Conservation (phyloP, 2,888 invertebrate species). For the Sussaba pulchella region DNA sequence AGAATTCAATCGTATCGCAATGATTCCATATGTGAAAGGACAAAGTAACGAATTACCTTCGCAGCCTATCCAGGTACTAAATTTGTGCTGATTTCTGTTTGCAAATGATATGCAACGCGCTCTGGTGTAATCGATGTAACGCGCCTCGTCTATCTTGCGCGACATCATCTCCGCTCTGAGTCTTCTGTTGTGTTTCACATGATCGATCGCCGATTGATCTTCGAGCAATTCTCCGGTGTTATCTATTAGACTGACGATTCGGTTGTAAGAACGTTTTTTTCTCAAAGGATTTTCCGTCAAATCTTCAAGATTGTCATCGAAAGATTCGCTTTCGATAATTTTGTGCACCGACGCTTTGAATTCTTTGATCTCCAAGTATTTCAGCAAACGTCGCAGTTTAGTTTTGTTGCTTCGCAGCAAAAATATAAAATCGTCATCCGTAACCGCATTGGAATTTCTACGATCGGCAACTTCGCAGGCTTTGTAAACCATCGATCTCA, state of each 20-base stretch:
- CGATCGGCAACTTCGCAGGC: slow-evolving; percentile 89
- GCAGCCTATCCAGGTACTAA: slow-evolving; percentile 79
- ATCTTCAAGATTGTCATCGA: slow-evolving; percentile 85
- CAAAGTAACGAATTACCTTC: slow-evolving; percentile 75
- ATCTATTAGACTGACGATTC: slow-evolving; percentile 80
- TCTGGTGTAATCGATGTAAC: slow-evolving; percentile 92
- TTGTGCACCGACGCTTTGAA: slow-evolving; percentile 85
- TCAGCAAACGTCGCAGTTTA: slow-evolving; percentile 91
- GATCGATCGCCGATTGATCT: slow-evolving; percentile 86
- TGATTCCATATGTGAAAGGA: too few relatives aligned
- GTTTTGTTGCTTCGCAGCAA: slow-evolving; percentile 92
- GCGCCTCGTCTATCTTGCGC: slow-evolving; percentile 84
- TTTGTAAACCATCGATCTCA: slow-evolving; percentile 91
- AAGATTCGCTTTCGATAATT: slow-evolving; percentile 74
- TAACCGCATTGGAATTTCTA: slow-evolving; percentile 84
- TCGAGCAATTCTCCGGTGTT: slow-evolving; percentile 82
- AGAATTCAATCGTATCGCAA: too few relatives aligned
- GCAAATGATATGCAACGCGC: slow-evolving; percentile 92
- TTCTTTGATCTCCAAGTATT: slow-evolving; percentile 87
- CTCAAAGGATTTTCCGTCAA: slow-evolving; percentile 62
- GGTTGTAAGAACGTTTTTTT: slow-evolving; percentile 68
- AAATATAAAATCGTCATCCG: slow-evolving; percentile 92
- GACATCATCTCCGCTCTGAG: slow-evolving; percentile 86
- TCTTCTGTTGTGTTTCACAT: slow-evolving; percentile 87
- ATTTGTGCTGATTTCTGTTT: slow-evolving; percentile 84